Base-by-base conservation (phyloP, 2,113 vertebrate species). In the Chrysochloris asiatica region DNA sequence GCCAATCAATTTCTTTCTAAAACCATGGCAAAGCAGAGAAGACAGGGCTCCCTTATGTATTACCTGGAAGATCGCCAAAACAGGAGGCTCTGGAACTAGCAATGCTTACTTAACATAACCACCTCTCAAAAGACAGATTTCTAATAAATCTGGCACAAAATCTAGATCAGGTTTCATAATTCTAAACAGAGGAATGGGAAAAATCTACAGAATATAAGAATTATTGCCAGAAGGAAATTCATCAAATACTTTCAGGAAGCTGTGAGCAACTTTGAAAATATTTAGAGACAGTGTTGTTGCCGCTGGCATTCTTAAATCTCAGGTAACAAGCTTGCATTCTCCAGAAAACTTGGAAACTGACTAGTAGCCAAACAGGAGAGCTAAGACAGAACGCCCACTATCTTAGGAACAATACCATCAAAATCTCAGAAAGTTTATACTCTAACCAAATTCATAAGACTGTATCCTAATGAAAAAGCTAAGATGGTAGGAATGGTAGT, bases 141-240 rank as follows among this genome's bases (percentile, higher is more conserved):
- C 83, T 92, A 96, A 94, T 93, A 89, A 95, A 78, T 86, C 63
- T 96, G 86, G 94, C 93, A 93, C 86, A 95, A 92, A 95, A 93
- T 95, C 89, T 91, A 94, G 83, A 95, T 59, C 78, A 88, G 69
- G 93, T 94, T 96, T 96, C 83, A 78, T 92, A 94, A 96, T 94
- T 88, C 80, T 81, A 89, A 88, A 43, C 38, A 94, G 47, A 36
- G 93, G 38, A 86, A 13, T 84, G 36, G n/a, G 61, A 85, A 89
- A 95, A 93, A 41, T 92, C 89, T 95, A 77, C 21, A 94, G 86
- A 85, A 93, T 78, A 92, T 84, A 82, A 86, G 54, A 92, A 89
- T 89, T 93, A 87, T 17, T 95, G 84, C 86, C 86, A 94, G n/a
- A 80, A 93, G 73, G 63, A 95, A 96, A 93, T 76, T 94, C 92